A percentile compares a stretch with the other conserved stretches of the same genome.
Conservation (phyloP, 2,797 vertebrate species). For the Lutjanus argentimaculatus region DNA sequence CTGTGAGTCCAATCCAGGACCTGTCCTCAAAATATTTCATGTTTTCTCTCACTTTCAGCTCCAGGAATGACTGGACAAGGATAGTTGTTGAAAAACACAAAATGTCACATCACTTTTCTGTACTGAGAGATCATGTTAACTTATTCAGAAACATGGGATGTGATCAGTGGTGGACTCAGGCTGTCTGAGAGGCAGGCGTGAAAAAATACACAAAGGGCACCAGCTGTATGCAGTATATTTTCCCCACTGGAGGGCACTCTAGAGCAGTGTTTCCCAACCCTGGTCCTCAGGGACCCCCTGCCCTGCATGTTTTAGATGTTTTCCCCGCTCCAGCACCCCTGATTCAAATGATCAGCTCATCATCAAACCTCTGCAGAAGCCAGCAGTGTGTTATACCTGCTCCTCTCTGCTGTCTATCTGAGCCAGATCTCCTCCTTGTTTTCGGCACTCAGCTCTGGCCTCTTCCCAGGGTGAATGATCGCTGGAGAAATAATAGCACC, state of each 20-base stretch:
- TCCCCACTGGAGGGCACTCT: no score
- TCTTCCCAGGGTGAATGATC: rapidly evolving
- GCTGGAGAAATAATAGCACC: slow-evolving; percentile 60
- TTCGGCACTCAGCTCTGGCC: rapidly evolving
- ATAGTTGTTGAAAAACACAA: neutral
- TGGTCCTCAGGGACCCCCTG: no score
- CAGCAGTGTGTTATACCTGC: slow-evolving; percentile 62
- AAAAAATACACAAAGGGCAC: no score
- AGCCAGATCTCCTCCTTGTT: slow-evolving; percentile 38
- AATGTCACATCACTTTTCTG: neutral
- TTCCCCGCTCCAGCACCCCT: no score
- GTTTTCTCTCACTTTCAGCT: neutral
- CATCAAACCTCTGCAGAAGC: no score
- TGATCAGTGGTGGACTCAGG: neutral
- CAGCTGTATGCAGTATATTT: no score
- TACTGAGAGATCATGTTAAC: neutral
- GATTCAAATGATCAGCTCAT: no score
- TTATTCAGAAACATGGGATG: neutral
- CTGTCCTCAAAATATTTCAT: rapidly evolving
- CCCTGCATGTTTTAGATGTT: no score
- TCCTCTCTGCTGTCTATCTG: slow-evolving; percentile 60
- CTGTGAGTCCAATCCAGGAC: slow-evolving; percentile 46
- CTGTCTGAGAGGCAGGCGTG: no score
- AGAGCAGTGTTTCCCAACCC: no score
- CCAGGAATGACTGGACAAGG: neutral